phyloP scores from a whole-genome alignment of 2,888 invertebrate species.

The Sinhomidia bicolor region DNA sequence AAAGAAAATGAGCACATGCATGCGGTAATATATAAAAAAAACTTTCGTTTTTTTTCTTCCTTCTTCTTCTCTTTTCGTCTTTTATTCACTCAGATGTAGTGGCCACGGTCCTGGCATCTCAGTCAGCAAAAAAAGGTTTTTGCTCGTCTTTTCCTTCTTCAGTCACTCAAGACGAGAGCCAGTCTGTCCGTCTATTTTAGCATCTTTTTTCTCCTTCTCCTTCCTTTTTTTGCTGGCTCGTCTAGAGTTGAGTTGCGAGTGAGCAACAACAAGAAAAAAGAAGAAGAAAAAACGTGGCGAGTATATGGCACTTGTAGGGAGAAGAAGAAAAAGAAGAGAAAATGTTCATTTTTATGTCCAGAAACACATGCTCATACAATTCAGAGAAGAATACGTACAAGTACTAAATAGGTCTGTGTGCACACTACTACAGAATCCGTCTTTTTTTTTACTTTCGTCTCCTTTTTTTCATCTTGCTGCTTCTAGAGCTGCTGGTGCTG shows the following conservation, averaged over 20 bases:
- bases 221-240: neutral
- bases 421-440: neutral
- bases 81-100: constrained; percentile 51
- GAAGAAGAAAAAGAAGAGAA: constrained; percentile 15
- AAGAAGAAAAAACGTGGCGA: constrained; percentile 21
- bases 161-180: constrained; percentile 62
- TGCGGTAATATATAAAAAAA: constrained; percentile 4
- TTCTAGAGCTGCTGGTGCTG: too few species aligned
- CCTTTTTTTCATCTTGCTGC: constrained; percentile 35
- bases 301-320: constrained; percentile 4
- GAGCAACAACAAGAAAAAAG: constrained; percentile 24
- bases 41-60: constrained; percentile 38
- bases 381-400: neutral
- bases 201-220: too few species aligned
- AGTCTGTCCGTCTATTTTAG: constrained; percentile 66
- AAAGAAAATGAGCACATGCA: too few species aligned
- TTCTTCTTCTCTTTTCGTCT: too few species aligned
- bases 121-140: constrained; percentile 57
- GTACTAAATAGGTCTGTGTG: neutral
- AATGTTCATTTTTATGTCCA: constrained; percentile 45
- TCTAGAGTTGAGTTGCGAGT: neutral
- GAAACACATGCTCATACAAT: constrained; percentile 45
- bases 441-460: neutral
- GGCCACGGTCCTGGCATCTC: constrained; percentile 65
- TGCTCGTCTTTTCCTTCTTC: constrained; percentile 34